Conservation (phyloP, 2,113 vertebrate genomes). For the Tachuris rubrigastra region DNA sequence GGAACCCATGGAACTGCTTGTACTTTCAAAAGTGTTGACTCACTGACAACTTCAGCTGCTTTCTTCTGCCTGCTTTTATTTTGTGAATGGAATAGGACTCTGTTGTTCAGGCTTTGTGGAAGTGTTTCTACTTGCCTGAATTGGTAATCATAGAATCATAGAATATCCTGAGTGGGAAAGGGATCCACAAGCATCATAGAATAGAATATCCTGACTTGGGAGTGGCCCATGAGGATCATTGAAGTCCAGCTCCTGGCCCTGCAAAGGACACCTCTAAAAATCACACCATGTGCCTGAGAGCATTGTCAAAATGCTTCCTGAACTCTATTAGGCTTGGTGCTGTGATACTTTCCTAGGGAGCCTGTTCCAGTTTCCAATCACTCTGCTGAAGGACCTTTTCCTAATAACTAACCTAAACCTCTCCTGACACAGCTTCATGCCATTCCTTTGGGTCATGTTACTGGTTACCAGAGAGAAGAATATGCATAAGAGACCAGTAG, state of each 20-base stretch:
- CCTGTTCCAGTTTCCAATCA: background rate
- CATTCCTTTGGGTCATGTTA: background rate
- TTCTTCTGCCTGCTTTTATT: background rate
- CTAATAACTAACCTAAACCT: background rate
- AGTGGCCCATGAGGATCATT: background rate
- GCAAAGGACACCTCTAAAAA: background rate
- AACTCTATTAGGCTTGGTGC: background rate
- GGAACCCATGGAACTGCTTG: background rate
- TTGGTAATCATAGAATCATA: background rate
- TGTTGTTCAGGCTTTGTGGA: background rate
- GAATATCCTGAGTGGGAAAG: background rate
- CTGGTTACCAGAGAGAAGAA: background rate
- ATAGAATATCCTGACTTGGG: background rate
- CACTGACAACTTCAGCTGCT: background rate
- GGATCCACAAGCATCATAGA: background rate
- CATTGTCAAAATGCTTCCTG: background rate
- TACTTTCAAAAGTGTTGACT: background rate
- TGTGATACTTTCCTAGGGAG: background rate
- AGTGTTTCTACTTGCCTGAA: background rate
- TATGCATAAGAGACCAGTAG: background rate
- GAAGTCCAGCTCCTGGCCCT: background rate
- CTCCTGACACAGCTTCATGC: background rate
- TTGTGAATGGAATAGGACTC: background rate
- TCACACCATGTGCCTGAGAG: background rate
- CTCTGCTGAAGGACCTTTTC: background rate